Base-by-base conservation (phyloP, 2,797 vertebrate species). In the Emydoidea blandingii region DNA sequence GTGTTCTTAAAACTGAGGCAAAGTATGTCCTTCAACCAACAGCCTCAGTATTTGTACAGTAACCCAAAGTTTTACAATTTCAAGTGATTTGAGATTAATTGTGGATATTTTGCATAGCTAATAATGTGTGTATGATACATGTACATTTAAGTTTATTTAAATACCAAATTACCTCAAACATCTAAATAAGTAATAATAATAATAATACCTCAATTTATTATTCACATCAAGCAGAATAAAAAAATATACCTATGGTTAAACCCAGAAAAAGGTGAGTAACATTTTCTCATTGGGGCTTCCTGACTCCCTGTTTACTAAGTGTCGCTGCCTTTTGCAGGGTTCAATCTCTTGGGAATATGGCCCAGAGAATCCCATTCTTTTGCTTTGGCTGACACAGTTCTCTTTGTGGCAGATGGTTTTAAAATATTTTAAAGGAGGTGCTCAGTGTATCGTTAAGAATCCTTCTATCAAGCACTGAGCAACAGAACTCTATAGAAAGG, bases 341-440 rank as follows among this genome's bases (percentile, higher is more conserved):
- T 72, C 37, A 41, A 23, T 12, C 19, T 72, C 65, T 72, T 72
- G 76, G 44, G n/a, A 80, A 95, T 94, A 59, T 59, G 65, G 82
- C 74, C 82, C 74, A 0, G 1, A 65, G 3, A 95, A 23, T 19
- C 41, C 82, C 82, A 84, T 81, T 89, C 34, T 76, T 92, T 91
- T 82, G 37, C 82, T 87, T 94, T 68, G 85, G 59, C 19, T 50
- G 85, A 56, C 47, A 56, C 80, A 82, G 25, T 47, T 94, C 29
- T 88, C 59, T 94, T 92, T 92, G 23, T 96, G 86, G 79, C 31
- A 95, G 87, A 96, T 92, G 91, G 87, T 93, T 95, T 90, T 80
- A 56, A 96, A 74, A 76, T 79, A 68, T 87, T 95, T 86, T 95
- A 90, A 91, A 94, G 54, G 76, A 88, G 95, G 59, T 1, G 41